Base-by-base conservation (phyloP, 1,140 invertebrate genomes). In the Berghia stephanieae region DNA sequence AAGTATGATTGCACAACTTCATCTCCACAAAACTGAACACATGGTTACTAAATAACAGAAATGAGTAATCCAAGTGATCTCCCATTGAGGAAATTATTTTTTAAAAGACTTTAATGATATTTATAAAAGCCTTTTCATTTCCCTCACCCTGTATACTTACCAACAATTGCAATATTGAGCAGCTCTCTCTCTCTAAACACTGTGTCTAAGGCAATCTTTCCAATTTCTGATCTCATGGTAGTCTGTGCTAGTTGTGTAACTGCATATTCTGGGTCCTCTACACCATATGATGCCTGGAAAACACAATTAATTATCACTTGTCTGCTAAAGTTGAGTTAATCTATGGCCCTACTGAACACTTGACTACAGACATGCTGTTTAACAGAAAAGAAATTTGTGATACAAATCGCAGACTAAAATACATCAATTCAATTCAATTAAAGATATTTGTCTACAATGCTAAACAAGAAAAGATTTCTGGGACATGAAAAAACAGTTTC, bases 201-300 rank as follows among this genome's bases (percentile, higher is more conserved):
- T 88, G 96, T 97, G 87, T 99, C 98, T 79, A 99, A 89, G n/a
- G 94, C 93, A 87, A 99, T 99, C 92, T 98, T 99, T 79, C 98
- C 98, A 40, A 99, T 91, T 89, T 99, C 98, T 5, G 98, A 99
- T 88, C 94, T 94, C 98, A 99, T 99, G 16, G 98, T 99, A 0
- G 98, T 99, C 91, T 99, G 98, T 0, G 98, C 98, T 52, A 99
- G 91, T 89, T 99, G 98, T 52, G 97, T 99, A 73, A 99, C 96
- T 4, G 98, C 98, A 93, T 98, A 99, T 90, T 99, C 98, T 24
- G 98, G 96, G 92, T 99, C 98, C 91, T 99, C 97, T 36, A 99
- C 98, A 42, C 98, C 98, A 91, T 99, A 99, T 79, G 96, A 98
- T 68, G 97, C 95, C 91, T 92, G 36, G 55, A 77, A 74, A 10